Conservation (phyloP, 2,113 vertebrate genomes). For the Thamnophis sirtalis region DNA sequence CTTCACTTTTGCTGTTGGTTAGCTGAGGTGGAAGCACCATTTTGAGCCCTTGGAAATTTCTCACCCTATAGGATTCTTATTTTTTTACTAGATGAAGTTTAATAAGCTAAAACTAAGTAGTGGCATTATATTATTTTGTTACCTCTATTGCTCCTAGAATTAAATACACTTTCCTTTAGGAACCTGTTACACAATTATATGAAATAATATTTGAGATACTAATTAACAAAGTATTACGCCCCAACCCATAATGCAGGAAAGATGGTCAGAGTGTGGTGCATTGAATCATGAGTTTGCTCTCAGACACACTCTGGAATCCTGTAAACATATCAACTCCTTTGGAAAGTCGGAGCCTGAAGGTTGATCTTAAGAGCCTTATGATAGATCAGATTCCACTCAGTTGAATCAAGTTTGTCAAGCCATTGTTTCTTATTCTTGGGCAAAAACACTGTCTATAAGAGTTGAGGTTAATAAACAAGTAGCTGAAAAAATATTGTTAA, state of each 20-base stretch:
- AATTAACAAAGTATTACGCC: background rate
- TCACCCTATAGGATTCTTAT: background rate
- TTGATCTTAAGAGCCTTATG: background rate
- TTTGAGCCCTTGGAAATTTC: background rate
- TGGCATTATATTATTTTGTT: background rate
- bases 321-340: background rate
- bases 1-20: background rate
- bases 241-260: background rate
- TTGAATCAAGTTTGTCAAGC: background rate
- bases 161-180: background rate
- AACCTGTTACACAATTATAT: background rate
- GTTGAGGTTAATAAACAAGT: background rate
- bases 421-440: background rate
- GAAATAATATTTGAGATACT: background rate
- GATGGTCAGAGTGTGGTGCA: background rate
- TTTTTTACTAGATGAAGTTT: background rate
- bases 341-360: background rate
- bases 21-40: background rate
- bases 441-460: background rate
- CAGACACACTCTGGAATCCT: background rate
- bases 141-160: background rate
- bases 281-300: background rate
- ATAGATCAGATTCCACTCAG: background rate
- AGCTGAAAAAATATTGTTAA: background rate
- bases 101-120: background rate